Percentiles rank a stretch among this genome's conserved stretches.
These are phyloP conservation scores for Nanorana parkeri DNA, from an alignment of 2,113 vertebrate genomes.

Conservation along the genomic window DNA sequence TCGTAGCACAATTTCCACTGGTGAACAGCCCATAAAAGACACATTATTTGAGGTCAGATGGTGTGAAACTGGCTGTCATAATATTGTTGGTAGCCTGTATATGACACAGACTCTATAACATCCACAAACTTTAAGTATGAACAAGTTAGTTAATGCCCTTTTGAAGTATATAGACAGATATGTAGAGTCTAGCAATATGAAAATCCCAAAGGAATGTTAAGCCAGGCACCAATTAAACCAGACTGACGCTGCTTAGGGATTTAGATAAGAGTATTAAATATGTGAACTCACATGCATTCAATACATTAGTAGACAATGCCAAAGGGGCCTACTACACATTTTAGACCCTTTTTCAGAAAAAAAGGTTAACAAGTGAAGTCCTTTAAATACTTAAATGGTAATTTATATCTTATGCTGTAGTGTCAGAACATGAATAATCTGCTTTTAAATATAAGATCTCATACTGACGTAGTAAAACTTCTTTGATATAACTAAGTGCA, in stretches of 20 bases:
- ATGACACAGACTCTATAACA: not conserved
- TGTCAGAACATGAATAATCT: constrained; percentile 50
- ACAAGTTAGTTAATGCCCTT: constrained; percentile 34
- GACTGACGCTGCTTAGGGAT: constrained; percentile 57
- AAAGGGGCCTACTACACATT: constrained; percentile 41
- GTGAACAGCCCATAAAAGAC: not conserved
- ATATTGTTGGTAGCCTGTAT: constrained; percentile 16
- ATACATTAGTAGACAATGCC: constrained; percentile 49
- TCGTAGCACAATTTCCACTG: not conserved
- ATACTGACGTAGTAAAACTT: not conserved
- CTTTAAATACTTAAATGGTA: constrained; percentile 46
- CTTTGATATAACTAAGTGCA: not conserved
- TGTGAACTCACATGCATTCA: constrained; percentile 57
- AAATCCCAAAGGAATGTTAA: constrained; percentile 57
- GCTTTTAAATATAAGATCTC: constrained; percentile 1
- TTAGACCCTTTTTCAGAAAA: constrained; percentile 27
- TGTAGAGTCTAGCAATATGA: constrained; percentile 55
- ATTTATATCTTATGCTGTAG: constrained; percentile 25
- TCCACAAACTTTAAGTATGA: constrained; percentile 3
- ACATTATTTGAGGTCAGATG: not conserved
- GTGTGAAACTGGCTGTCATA: not conserved
- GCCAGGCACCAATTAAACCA: constrained; percentile 57
- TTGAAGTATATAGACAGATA: constrained; percentile 52
- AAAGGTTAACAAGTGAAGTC: constrained; percentile 30
- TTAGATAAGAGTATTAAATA: constrained; percentile 58